A percentile compares a stretch with the other conserved stretches of the same genome.
phyloP scores from a whole-genome alignment of 2,113 vertebrate species.

The Narcine bancroftii region DNA sequence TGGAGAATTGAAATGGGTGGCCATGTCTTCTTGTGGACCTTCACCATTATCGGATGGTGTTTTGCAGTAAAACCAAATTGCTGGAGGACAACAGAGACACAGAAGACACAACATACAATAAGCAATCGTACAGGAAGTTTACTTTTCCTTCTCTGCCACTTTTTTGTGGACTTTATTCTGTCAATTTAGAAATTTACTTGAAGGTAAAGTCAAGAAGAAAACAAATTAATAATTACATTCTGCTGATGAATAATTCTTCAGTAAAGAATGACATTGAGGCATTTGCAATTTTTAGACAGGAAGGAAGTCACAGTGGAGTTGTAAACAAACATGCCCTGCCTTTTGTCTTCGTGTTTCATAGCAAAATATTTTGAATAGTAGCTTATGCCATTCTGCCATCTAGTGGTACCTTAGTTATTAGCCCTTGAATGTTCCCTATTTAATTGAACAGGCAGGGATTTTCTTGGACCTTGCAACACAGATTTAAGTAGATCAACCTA shows the following conservation, averaged over 20 bases:
- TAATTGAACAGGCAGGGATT: background rate
- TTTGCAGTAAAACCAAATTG: too few species aligned
- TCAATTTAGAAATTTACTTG: background rate
- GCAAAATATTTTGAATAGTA: background rate
- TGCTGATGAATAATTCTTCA: background rate
- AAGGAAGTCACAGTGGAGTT: background rate
- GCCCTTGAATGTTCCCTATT: background rate
- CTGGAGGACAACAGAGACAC: too few species aligned
- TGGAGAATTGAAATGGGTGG: too few species aligned
- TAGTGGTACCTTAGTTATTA: background rate
- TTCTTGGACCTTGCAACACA: background rate
- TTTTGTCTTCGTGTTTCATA: background rate
- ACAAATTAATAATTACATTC: background rate
- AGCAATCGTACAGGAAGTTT: background rate
- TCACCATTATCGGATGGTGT: too few species aligned
- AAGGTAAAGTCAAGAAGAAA: background rate
- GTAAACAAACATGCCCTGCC: too few species aligned
- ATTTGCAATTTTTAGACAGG: background rate
- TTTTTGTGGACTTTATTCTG: background rate
- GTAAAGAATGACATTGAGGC: background rate
- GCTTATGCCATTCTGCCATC: constrained; percentile 28
- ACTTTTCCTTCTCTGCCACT: background rate
- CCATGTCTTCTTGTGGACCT: too few species aligned
- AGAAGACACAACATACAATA: background rate
- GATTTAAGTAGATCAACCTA: background rate